Conservation (phyloP, 1,140 invertebrate genomes). For the Leptestheria dahalacensis region DNA sequence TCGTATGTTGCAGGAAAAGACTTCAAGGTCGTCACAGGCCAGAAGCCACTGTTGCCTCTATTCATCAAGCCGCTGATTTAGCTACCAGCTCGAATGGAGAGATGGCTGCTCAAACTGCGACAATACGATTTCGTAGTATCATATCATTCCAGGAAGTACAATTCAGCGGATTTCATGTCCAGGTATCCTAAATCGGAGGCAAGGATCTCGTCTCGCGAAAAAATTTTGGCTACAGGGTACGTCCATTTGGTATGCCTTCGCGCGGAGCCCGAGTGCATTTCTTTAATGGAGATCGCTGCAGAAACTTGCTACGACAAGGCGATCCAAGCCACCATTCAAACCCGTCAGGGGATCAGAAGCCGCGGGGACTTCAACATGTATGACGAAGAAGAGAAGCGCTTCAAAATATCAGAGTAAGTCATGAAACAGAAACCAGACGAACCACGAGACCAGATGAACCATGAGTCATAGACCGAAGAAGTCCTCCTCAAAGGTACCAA, state of each 20-base stretch:
- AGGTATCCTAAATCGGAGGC: slow-evolving; percentile 17
- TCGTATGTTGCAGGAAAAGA: slow-evolving; percentile 25
- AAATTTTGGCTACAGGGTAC: slow-evolving; percentile 17
- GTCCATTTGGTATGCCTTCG: not conserved
- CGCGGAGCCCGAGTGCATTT: not conserved
- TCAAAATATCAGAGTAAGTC: not conserved
- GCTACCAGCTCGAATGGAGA: slow-evolving; percentile 28
- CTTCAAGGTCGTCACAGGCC: slow-evolving; percentile 28
- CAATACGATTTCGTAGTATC: slow-evolving; percentile 28
- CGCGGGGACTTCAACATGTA: not conserved
- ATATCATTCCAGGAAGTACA: slow-evolving; percentile 24
- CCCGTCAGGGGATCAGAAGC: not conserved
- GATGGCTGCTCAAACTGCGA: slow-evolving; percentile 30
- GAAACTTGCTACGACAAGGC: not conserved
- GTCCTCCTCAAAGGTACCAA: slow-evolving; percentile 9
- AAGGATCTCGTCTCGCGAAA: slow-evolving; percentile 15
- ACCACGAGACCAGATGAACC: not conserved
- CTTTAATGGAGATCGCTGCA: not conserved
- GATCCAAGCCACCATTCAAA: not conserved
- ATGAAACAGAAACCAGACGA: slow-evolving; percentile 5
- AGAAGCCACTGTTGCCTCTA: slow-evolving; percentile 28
- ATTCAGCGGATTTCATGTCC: slow-evolving; percentile 22
- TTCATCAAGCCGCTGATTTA: slow-evolving; percentile 27
- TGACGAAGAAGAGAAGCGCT: not conserved
- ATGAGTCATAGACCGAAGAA: not conserved